Evolutionary conservation across 2,797 vertebrate species (phyloP).

Genomic region (Lagodon rhomboides): DNA sequence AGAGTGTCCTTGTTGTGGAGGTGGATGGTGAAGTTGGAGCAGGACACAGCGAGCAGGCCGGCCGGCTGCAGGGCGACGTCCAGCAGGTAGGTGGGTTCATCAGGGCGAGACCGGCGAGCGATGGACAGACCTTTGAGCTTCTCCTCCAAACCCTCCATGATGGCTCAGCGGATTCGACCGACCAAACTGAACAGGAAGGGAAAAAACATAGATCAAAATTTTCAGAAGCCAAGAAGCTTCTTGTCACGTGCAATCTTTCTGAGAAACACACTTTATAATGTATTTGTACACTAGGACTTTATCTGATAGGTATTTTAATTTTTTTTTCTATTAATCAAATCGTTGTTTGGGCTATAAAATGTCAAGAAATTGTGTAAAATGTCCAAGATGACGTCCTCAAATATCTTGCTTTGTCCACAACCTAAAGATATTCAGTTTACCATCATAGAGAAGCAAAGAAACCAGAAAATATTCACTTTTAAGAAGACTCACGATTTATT

Average conservation of each 20-base stretch:
- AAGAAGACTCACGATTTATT: too few species aligned
- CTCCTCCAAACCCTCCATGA: constrained; percentile 88
- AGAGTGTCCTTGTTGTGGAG: constrained; percentile 88
- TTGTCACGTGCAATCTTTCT: neutral
- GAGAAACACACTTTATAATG: neutral
- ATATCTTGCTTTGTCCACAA: too few species aligned
- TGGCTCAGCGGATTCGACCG: rapidly evolving
- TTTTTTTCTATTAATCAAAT: too few species aligned
- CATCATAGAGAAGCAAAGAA: too few species aligned
- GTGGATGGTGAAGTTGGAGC: constrained; percentile 86
- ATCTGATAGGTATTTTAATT: too few species aligned
- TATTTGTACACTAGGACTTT: too few species aligned
- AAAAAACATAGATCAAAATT: rapidly evolving
- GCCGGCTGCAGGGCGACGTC: constrained; percentile 81
- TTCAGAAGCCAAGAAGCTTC: neutral
- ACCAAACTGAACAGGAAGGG: neutral
- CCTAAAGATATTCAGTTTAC: too few species aligned
- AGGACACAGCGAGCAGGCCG: constrained; percentile 85
- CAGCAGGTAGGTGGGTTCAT: constrained; percentile 89
- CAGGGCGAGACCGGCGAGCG: constrained; percentile 77
- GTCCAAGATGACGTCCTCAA: too few species aligned
- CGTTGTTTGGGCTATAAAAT: too few species aligned
- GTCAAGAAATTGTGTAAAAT: too few species aligned
- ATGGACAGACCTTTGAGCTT: constrained; percentile 86
- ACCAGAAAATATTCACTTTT: too few species aligned